Evolutionary conservation across 2,888 invertebrate genomes (phyloP).

Genomic region (Epiblema foenella): DNA sequence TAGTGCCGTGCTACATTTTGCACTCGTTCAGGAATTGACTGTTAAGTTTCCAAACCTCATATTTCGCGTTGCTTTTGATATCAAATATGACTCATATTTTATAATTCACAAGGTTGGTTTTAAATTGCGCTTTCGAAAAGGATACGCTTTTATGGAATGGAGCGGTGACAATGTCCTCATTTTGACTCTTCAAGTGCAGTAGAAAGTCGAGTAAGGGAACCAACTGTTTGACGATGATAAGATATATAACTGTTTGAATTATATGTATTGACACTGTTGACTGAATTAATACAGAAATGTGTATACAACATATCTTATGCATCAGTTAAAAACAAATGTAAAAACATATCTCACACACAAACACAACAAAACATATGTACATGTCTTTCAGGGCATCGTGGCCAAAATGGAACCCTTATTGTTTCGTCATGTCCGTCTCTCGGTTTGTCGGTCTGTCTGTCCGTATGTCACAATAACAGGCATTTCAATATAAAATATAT

Average conservation of each 20-base stretch:
- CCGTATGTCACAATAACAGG: too few species aligned
- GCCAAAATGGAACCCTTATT: too few species aligned
- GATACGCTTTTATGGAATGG: not conserved
- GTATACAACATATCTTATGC: not conserved
- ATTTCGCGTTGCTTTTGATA: not conserved
- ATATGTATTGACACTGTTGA: not conserved
- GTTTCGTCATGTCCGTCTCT: too few species aligned
- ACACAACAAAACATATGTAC: too few species aligned
- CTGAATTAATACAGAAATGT: conserved; percentile 1
- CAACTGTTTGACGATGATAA: conserved; percentile 24
- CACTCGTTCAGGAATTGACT: conserved; percentile 23
- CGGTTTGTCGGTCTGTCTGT: too few species aligned
- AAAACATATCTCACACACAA: too few species aligned
- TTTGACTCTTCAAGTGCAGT: conserved; percentile 35
- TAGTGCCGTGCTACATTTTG: conserved; percentile 42
- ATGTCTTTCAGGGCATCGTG: too few species aligned
- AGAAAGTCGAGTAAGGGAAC: conserved; percentile 20
- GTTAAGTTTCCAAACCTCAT: not conserved
- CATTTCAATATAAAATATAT: too few species aligned
- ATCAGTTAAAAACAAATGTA: too few species aligned
- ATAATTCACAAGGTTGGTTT: not conserved
- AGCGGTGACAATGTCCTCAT: conserved; percentile 4
- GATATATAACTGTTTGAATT: conserved; percentile 8
- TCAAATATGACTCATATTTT: not conserved
- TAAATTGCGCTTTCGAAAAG: not conserved